phyloP scores from a whole-genome alignment of 2,888 invertebrate genomes.

The Pelosia muscerda region DNA sequence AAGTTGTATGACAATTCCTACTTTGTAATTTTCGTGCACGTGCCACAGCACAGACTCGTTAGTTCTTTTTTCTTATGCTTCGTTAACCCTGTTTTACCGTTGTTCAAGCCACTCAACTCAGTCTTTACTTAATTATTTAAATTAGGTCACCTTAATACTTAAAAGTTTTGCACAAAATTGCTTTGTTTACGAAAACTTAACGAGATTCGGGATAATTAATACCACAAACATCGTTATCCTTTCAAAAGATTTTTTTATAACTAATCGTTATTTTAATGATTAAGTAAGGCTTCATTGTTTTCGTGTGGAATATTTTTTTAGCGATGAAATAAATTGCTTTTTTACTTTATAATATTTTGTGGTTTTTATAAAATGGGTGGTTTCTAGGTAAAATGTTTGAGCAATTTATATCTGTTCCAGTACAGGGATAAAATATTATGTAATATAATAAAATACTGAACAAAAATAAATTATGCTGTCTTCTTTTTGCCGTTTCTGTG shows the following conservation, averaged over 20 bases:
- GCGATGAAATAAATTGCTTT: constrained; percentile 11
- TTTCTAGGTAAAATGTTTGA: background rate
- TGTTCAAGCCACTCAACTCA: constrained; percentile 7
- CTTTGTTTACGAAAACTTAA: constrained; percentile 20
- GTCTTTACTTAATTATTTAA: constrained; percentile 6
- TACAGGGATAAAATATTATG: background rate
- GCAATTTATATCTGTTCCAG: background rate
- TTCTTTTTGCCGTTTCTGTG: too few relatives aligned
- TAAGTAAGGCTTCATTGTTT: constrained; percentile 12
- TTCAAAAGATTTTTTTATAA: constrained; percentile 20
- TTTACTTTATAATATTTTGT: constrained; percentile 1
- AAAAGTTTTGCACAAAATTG: constrained; percentile 8
- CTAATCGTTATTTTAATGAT: constrained; percentile 14
- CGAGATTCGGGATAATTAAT: constrained; percentile 11
- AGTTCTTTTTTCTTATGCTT: constrained; percentile 1
- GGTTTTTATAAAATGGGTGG: background rate
- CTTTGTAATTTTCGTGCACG: constrained; percentile 11
- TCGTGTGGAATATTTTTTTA: constrained; percentile 4
- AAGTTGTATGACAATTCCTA: background rate
- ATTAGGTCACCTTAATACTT: constrained; percentile 11
- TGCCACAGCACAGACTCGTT: background rate
- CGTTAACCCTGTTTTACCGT: constrained; percentile 5
- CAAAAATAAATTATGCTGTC: too few relatives aligned
- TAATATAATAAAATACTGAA: too few relatives aligned
- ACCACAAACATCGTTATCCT: constrained; percentile 20